Evolutionary conservation across 1,140 invertebrate genomes (phyloP), one percentile per base, ranked within the genome.

Genomic region (Dryas iulia): DNA sequence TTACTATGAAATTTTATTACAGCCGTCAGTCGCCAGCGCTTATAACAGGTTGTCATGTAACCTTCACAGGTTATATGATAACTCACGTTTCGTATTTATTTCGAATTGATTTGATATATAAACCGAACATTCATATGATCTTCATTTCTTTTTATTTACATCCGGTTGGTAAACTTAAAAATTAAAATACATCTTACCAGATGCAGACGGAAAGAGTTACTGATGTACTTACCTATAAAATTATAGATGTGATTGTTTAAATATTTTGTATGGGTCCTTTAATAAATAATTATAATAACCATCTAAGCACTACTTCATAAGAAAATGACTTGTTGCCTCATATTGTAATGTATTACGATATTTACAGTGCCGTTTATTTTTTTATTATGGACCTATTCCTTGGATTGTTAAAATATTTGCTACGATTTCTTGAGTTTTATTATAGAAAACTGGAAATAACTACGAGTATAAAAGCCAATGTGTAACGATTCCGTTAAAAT

Each of bases 1-100:
- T 75, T 76, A 76, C 73, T 73, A 79, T 74, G 74, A 82, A 81
- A 80, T 76, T 82, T 81, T 84, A 83, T 84, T 78, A 75, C 69
- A 60, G 64, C 60, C 63, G 63, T 71, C 77, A 72, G 31, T 79
- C 71, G 74, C 70, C 72, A 71, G 59, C 66, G 68, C 53, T 58
- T 66, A 72, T 70, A 69, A 73, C 72, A 77, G 73, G 68, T 68
- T 76, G 74, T 75, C 74, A 70, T 72, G 57, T 76, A 73, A 62
- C 69, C 66, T 75, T 77, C 71, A 71, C 72, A 52, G 33, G 28
- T 76, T 63, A 60, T 63, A 72, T 47, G 14, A 65, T 73, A 76
- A 73, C 66, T 75, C 67, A 72, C 66, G 54, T 69, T 72, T 71
- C 39, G 68, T 71, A 64, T 70, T 69, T 33, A 53, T 30, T 67